Evolutionary conservation across 2,797 vertebrate genomes (phyloP).

Genomic region (Gadopsis bispinosus): DNA sequence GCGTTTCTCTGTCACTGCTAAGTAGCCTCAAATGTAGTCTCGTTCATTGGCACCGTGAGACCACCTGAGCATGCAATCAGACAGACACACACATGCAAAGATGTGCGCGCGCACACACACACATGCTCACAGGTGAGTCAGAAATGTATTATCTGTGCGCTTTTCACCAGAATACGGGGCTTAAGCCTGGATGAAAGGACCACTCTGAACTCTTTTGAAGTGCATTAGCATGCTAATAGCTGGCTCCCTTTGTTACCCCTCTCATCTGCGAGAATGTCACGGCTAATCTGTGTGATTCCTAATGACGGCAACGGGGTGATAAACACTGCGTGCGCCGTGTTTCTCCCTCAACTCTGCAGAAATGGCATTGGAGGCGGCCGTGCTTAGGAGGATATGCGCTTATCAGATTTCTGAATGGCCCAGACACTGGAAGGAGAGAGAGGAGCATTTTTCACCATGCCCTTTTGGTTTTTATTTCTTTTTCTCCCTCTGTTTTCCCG

Average conservation of each 20-base stretch:
- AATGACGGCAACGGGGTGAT: conserved; percentile 72
- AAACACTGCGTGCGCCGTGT: conserved; percentile 66
- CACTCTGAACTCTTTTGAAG: conserved; percentile 72
- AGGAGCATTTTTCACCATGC: conserved; percentile 29
- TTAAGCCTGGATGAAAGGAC: conserved; percentile 75
- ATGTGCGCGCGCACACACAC: conserved; percentile 32
- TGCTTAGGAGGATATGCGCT: conserved; percentile 57
- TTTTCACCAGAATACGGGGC: conserved; percentile 59
- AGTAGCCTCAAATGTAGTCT: conserved; percentile 41
- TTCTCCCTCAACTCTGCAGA: conserved; percentile 64
- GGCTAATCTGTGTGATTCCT: conserved; percentile 79
- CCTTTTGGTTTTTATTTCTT: conserved; percentile 52
- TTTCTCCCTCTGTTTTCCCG: conserved; percentile 27
- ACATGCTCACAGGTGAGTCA: conserved; percentile 58
- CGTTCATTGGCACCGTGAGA: conserved; percentile 38
- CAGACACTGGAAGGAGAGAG: conserved; percentile 39
- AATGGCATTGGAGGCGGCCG: conserved; percentile 37
- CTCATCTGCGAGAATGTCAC: conserved; percentile 77
- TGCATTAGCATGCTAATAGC: conserved; percentile 82
- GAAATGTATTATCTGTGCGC: conserved; percentile 58
- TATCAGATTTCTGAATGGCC: conserved; percentile 69
- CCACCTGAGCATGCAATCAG: conserved; percentile 28
- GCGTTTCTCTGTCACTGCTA: conserved; percentile 23
- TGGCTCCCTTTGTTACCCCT: conserved; percentile 72
- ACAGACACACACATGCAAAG: neutral